Conservation (phyloP, 2,113 vertebrate genomes). For the Lanius collurio region DNA sequence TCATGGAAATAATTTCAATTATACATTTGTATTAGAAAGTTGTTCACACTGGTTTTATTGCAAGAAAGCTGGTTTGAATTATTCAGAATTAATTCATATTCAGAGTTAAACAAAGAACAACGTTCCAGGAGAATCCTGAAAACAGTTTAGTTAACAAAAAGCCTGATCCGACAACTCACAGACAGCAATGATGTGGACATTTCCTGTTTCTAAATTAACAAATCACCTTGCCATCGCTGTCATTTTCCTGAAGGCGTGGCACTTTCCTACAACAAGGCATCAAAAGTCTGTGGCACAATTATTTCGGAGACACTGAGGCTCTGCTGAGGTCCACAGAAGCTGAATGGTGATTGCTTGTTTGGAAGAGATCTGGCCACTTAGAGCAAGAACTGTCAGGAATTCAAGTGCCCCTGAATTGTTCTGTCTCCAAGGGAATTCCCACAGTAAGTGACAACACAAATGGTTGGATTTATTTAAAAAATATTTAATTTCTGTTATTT, state of each 20-base stretch:
- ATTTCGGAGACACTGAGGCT: not conserved
- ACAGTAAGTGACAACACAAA: not conserved
- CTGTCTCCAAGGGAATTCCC: not conserved
- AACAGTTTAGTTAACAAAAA: not conserved
- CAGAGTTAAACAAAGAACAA: not conserved
- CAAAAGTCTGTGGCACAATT: not conserved
- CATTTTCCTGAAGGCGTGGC: not conserved
- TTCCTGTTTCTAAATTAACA: not conserved
- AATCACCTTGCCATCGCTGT: not conserved
- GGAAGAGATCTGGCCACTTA: not conserved
- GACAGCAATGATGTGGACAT: not conserved
- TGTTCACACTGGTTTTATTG: slow-evolving; percentile 32
- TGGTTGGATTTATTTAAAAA: not conserved
- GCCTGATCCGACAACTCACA: not conserved
- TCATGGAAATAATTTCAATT: not conserved
- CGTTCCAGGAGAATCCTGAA: not conserved
- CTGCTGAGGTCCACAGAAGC: not conserved
- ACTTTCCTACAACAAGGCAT: not conserved
- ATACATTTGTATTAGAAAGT: not conserved
- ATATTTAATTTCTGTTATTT: not conserved
- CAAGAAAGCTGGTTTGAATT: slow-evolving; percentile 5
- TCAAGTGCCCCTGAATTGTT: not conserved
- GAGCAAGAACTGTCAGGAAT: not conserved
- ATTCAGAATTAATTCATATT: not conserved
- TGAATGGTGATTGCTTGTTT: not conserved